Evolutionary conservation across 2,888 invertebrate genomes (phyloP), one percentile per base, ranked within the genome.

Genomic region (Drosophila mayaguana): DNA sequence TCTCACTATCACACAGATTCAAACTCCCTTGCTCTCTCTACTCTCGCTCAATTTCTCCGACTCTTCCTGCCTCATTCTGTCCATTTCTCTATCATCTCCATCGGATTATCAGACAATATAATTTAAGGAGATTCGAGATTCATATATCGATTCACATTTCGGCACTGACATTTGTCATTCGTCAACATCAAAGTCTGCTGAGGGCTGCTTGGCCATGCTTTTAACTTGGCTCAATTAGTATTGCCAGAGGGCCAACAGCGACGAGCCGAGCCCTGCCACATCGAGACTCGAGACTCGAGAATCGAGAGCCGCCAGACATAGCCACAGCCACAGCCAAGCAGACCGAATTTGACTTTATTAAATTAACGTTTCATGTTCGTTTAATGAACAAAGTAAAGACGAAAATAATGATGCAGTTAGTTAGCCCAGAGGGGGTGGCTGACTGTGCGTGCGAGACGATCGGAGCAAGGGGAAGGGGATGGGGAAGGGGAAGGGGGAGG

Each of bases 351-450:
- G 86, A 83, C 86, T 89, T 89, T 87, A 87, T 87, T 87, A 87
- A 87, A 89, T 87, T 89, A 87, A 89, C 86, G 86, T 89, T 89
- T 87, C 86, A 89, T 87, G 90, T 87, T 86, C 86, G 80, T 89
- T 87, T 87, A 89, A 87, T 87, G 86, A 87, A 87, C 90, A 87
- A 89, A 89, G 80, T 68, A 77, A 81, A 80, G 88, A 86, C 73
- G 86, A 81, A 86, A 86, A 89, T 86, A 89, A 86, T 86, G 90
- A 86, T 89, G 90, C 90, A 83, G 54, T 80, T 72, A 78, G 68
- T 72, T 59, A 75, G 73, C 57, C 34, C 43, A 43, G 32, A 38
- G 42, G 45, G 18, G 38, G 53, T 20, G 36, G 51, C 51, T 28
- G 46, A 2, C 48, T 32, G 51, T 51, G 34, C 34, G 36, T 34